These are phyloP conservation scores for Macrobrachium nipponense DNA, from an alignment of 1,140 invertebrate genomes.

Conservation along the genomic window DNA sequence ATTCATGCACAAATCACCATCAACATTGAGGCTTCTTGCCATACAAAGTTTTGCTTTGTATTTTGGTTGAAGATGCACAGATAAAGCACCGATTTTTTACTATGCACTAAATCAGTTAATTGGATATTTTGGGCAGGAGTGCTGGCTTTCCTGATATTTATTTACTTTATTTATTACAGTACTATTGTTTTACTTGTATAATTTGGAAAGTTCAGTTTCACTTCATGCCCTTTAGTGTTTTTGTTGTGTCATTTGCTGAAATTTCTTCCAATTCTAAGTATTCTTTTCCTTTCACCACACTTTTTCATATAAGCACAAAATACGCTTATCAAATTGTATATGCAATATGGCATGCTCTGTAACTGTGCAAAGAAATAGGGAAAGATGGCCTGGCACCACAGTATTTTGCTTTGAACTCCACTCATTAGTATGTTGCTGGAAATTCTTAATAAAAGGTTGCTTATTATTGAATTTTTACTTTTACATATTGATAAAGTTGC, in stretches of 20 bases:
- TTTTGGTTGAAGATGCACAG: conserved; percentile 50
- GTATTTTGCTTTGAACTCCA: too few relatives aligned
- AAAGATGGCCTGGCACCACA: too few relatives aligned
- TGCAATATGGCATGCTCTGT: too few relatives aligned
- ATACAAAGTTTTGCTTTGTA: conserved; percentile 56
- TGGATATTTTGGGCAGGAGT: not conserved
- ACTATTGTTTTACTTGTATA: not conserved
- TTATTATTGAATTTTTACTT: too few relatives aligned
- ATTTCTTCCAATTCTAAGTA: not conserved
- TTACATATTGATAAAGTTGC: too few relatives aligned
- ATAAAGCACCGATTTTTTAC: not conserved
- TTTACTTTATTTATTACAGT: conserved; percentile 46
- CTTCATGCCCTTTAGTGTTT: conserved; percentile 22
- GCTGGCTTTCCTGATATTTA: conserved; percentile 6
- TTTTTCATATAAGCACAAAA: not conserved
- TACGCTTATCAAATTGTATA: too few relatives aligned
- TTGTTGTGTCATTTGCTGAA: not conserved
- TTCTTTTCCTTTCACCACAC: not conserved
- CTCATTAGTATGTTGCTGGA: too few relatives aligned
- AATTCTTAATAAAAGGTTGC: too few relatives aligned
- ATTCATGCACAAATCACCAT: not conserved
- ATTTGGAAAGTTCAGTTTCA: conserved; percentile 41
- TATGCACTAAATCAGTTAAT: not conserved
- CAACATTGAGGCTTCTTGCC: conserved; percentile 33
- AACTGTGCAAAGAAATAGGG: too few relatives aligned